Percentiles rank a stretch among this genome's conserved stretches.
Evolutionary conservation across 2,113 vertebrate genomes (phyloP).

Genomic region (Nerophis lumbriciformis): DNA sequence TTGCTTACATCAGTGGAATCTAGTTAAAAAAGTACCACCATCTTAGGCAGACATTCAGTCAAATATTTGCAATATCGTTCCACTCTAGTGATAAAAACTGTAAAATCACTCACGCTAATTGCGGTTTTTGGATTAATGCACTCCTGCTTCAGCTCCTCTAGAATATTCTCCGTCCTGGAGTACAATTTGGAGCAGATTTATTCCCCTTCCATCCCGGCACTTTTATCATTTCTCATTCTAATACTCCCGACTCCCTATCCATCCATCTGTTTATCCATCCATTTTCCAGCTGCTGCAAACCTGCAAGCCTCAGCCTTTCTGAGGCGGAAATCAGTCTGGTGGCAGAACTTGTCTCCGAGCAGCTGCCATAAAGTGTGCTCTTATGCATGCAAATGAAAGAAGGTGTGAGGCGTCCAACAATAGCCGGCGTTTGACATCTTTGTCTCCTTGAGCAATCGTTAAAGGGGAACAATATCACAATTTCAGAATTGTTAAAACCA

Average conservation of each 20-base stretch:
- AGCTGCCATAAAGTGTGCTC: conserved; percentile 12
- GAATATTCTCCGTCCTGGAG: conserved; percentile 2
- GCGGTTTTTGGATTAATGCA: conserved; percentile 11
- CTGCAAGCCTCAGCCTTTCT: not conserved
- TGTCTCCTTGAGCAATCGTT: conserved; percentile 46
- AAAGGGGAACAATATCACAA: too few relatives aligned
- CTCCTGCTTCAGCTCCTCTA: conserved; percentile 7
- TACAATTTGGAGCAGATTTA: conserved; percentile 26
- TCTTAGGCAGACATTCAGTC: conserved; percentile 6
- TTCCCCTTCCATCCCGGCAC: conserved; percentile 14
- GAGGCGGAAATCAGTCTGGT: conserved; percentile 17
- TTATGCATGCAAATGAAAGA: conserved; percentile 38
- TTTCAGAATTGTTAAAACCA: too few relatives aligned
- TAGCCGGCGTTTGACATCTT: conserved; percentile 17
- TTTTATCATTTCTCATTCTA: conserved; percentile 8
- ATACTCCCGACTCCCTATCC: conserved; percentile 3
- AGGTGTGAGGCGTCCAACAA: conserved; percentile 6
- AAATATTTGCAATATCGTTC: conserved; percentile 4
- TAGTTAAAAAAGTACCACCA: not conserved
- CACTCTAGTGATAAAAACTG: not conserved
- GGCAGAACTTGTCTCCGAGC: conserved; percentile 22
- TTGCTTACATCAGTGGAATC: too few relatives aligned
- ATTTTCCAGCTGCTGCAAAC: conserved; percentile 10
- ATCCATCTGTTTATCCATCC: conserved; percentile 11
- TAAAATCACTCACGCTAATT: not conserved